Base-by-base conservation (phyloP, 1,140 invertebrate species). In the Belonocnema kinseyi region DNA sequence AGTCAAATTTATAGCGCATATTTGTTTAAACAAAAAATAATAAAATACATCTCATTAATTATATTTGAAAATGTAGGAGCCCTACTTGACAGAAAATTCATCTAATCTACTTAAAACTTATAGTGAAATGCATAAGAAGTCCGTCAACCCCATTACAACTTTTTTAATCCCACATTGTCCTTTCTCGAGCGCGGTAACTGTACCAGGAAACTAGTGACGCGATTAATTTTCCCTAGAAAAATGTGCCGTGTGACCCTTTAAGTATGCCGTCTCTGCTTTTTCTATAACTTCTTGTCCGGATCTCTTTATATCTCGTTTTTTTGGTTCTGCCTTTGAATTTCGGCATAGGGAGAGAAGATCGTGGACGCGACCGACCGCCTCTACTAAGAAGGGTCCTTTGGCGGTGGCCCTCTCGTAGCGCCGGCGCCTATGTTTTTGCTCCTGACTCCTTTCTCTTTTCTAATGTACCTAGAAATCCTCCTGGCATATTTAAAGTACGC, bases 161-260 rank as follows among this genome's bases (percentile, higher is more conserved):
- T 73, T 73, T 72, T 73, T 16, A 73, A 26, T 11, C 51, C 26
- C 72, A 53, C 33, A 16, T n/a, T 13, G 71, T 61, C 75, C 73
- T 83, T 81, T 81, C 79, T 74, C 80, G 80, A 75, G 75, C 76
- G 75, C 72, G 21, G 21, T 72, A 50, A 77, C 80, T 53, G 75
- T 80, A 81, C 77, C 81, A 79, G 70, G 77, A 81, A 84, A 82
- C 70, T 75, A 78, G 72, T 72, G 77, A 81, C 80, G 81, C 83
- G 79, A 82, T 81, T 82, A 77, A 82, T 82, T 82, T 84, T 82
- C 80, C 72, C 79, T 80, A 82, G 83, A 84, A 84, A 84, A 84
- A 81, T 83, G 82, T 83, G 74, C 75, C 80, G 72, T 80, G 78
- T 81, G 74, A 72, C 26, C 82, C 82, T 83, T 83, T 83, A 80